A percentile compares a stretch with the other conserved stretches of the same genome.
Evolutionary conservation across 2,888 invertebrate genomes (phyloP).

Genomic region (Xanthorhoe spadicearia): DNA sequence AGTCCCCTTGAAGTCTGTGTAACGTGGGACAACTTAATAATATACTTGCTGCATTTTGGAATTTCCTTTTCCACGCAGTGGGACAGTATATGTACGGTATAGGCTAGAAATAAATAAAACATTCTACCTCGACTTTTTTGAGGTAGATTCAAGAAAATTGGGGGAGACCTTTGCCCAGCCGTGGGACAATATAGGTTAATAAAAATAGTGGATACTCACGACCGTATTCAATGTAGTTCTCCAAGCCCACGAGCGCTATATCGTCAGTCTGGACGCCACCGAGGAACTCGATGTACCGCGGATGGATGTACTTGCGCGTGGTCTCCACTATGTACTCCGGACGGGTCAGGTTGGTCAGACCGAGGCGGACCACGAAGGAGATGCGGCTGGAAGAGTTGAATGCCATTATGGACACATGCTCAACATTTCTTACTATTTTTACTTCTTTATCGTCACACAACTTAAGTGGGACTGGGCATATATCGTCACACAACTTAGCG

Average conservation of each 20-base stretch:
- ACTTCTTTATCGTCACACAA: no score
- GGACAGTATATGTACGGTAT: no score
- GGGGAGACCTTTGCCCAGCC: no score
- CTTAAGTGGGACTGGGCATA: no score
- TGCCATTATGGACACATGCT: not conserved
- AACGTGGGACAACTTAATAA: not conserved
- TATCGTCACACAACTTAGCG: no score
- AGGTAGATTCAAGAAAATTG: no score
- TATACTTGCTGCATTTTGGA: no score
- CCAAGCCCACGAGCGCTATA: slow-evolving; percentile 64
- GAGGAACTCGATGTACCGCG: slow-evolving; percentile 57
- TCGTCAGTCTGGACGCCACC: slow-evolving; percentile 69
- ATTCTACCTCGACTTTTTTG: no score
- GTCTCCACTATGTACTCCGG: slow-evolving; percentile 64
- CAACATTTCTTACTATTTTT: not conserved
- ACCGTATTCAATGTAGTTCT: slow-evolving; percentile 54
- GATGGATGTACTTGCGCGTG: slow-evolving; percentile 60
- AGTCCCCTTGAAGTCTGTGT: no score
- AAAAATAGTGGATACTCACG: slow-evolving; percentile 55
- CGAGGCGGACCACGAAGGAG: slow-evolving; percentile 68
- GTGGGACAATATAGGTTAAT: no score
- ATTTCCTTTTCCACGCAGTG: no score
- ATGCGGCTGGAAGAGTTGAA: slow-evolving; percentile 56
- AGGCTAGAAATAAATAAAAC: no score
- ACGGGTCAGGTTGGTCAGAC: slow-evolving; percentile 64